Evolutionary conservation across 2,888 invertebrate species (phyloP), one percentile per base, ranked within the genome.

Genomic region (Campopleginae sp.): DNA sequence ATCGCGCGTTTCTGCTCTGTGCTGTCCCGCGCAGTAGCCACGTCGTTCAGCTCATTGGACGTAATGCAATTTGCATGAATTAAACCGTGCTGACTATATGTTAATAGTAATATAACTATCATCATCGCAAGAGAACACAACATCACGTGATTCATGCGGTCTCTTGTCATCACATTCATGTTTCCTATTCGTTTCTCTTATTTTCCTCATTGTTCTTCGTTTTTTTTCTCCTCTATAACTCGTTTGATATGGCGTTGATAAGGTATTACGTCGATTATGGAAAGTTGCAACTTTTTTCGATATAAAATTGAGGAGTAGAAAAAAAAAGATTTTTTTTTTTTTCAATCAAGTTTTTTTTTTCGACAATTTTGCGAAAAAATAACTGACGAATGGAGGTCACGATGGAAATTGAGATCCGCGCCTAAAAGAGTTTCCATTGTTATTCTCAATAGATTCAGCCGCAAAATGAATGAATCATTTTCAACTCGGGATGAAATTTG

Each of bases 61-160:
- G 87, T 89, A 89, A 89, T 87, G 89, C 88, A 90, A 89, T 90
- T 90, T 90, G 88, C 89, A 90, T 89, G 89, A 89, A 89, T 90
- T 89, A 89, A 89, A 87, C 84, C 78, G 82, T 82, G 46, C 75
- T 79, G 71, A 79, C 19, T 38, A 38, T 33, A n/a, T 38, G n/a
- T 61, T 65, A 65, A 65, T 65, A 38, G 66, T 38, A 14, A 42
- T 66, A 66, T 42, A 44, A 12, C 27, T 23, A 23, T 38, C 38
- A 33, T 19, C 33, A 38, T 48, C 33, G n/a, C 12, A 51, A n/a
- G 5, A 31, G 33, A 19, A 51, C 31, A 71, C 48, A 51, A 48
- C 19, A 48, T n/a, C 19, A 71, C 33, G 51, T 71, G 51, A 48
- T 46, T n/a, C 33, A 14, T 31, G n/a, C n/a, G 7, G 17, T 31